A percentile compares a stretch with the other conserved stretches of the same genome.
phyloP scores from a whole-genome alignment of 2,113 vertebrate species.

The Acrocephalus kingi region DNA sequence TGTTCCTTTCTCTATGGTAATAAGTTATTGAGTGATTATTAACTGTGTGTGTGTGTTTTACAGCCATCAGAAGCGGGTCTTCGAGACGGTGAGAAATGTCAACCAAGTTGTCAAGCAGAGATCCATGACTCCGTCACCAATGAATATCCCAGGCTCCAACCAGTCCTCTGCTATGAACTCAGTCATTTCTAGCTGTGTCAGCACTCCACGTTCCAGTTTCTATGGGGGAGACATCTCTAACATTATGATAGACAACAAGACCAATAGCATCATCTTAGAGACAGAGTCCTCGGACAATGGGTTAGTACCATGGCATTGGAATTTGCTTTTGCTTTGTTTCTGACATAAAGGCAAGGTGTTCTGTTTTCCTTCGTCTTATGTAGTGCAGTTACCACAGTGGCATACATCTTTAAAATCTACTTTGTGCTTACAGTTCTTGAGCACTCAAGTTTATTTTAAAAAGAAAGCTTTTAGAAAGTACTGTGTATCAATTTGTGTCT shows the following conservation, averaged over 20 bases:
- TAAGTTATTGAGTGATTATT: neutral
- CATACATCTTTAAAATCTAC: neutral
- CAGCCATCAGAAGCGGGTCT: constrained; percentile 94
- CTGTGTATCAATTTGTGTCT: neutral
- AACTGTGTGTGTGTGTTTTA: neutral
- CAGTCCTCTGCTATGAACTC: constrained; percentile 93
- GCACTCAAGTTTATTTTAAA: neutral
- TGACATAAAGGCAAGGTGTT: neutral
- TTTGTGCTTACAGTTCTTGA: neutral
- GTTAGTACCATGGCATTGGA: constrained; percentile 64
- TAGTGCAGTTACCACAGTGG: neutral
- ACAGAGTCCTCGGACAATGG: constrained; percentile 77
- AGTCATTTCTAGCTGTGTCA: constrained; percentile 88
- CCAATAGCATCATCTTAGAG: constrained; percentile 87
- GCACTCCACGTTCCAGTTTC: constrained; percentile 89
- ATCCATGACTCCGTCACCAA: constrained; percentile 86
- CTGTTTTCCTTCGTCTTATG: fast-evolving
- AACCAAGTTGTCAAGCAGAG: constrained; percentile 93
- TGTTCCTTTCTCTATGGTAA: neutral
- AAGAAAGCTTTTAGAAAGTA: neutral
- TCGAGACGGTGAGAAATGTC: constrained; percentile 91
- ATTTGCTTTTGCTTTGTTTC: neutral
- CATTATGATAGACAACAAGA: constrained; percentile 89
- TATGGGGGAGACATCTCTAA: constrained; percentile 87
- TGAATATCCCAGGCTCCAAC: constrained; percentile 98